Evolutionary conservation across 2,797 vertebrate species (phyloP).

Genomic region (Phrynocephalus guinanensis): DNA sequence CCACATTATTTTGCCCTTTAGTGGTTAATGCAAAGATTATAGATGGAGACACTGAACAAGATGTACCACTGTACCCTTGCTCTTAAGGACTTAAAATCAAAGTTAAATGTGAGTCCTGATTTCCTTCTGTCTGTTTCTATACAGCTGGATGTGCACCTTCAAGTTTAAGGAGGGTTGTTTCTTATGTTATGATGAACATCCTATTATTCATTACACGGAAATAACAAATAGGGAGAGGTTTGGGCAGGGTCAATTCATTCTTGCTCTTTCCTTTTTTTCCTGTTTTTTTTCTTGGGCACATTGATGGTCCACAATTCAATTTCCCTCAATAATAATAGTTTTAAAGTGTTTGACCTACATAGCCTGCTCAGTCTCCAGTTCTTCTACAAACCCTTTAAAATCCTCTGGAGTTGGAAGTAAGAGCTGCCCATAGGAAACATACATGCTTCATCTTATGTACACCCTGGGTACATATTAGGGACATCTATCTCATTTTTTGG

Average conservation of each 20-base stretch:
- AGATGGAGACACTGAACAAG: neutral
- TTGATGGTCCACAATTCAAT: neutral
- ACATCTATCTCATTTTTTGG: neutral
- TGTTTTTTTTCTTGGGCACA: neutral
- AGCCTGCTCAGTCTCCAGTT: neutral
- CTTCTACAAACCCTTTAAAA: neutral
- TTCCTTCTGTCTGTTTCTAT: neutral
- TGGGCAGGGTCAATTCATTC: neutral
- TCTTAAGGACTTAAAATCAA: neutral
- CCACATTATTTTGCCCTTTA: neutral
- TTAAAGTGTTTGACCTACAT: neutral
- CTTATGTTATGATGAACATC: neutral
- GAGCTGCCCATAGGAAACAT: neutral
- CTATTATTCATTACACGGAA: neutral
- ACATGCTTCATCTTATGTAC: too few relatives aligned
- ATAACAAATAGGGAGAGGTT: neutral
- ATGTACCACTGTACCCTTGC: neutral
- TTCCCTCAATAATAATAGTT: neutral
- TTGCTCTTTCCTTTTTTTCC: too few relatives aligned
- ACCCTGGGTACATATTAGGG: neutral
- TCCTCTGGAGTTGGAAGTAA: neutral
- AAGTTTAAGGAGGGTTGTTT: neutral
- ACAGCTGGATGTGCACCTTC: neutral
- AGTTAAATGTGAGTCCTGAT: neutral
- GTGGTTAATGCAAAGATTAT: neutral